phyloP scores from a whole-genome alignment of 2,113 vertebrate genomes.

The Fulmarus glacialis region DNA sequence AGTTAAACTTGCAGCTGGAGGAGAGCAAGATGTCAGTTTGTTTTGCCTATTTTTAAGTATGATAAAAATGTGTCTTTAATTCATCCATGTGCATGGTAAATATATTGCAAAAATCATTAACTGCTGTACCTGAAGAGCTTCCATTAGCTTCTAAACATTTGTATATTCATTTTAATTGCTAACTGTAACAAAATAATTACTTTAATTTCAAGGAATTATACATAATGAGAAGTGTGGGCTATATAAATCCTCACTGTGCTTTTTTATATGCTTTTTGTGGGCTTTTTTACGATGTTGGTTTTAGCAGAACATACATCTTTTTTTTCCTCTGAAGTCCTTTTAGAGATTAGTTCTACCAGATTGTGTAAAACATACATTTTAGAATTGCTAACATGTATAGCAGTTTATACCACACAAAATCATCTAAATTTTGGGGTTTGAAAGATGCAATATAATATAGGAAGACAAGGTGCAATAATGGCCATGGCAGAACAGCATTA shows the following conservation, averaged over 20 bases:
- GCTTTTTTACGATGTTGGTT: neutral
- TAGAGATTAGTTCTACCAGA: neutral
- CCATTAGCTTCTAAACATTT: neutral
- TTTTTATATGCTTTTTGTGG: neutral
- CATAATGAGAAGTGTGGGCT: neutral
- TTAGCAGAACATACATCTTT: neutral
- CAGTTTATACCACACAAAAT: neutral
- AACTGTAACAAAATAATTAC: neutral
- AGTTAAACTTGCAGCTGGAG: neutral
- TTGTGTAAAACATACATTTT: neutral
- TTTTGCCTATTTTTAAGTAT: neutral
- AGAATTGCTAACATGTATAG: neutral
- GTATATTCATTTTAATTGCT: neutral
- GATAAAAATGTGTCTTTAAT: neutral
- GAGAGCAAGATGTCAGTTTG: neutral
- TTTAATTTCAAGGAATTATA: neutral
- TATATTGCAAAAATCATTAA: neutral
- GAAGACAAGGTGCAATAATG: neutral
- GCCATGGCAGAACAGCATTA: neutral
- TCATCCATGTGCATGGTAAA: neutral
- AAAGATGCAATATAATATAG: neutral
- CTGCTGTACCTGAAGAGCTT: neutral
- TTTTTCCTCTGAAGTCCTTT: neutral
- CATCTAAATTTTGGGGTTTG: neutral
- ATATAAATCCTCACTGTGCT: neutral